phyloP scores from a whole-genome alignment of 2,113 vertebrate species.

The Tachysurus vachellii region DNA sequence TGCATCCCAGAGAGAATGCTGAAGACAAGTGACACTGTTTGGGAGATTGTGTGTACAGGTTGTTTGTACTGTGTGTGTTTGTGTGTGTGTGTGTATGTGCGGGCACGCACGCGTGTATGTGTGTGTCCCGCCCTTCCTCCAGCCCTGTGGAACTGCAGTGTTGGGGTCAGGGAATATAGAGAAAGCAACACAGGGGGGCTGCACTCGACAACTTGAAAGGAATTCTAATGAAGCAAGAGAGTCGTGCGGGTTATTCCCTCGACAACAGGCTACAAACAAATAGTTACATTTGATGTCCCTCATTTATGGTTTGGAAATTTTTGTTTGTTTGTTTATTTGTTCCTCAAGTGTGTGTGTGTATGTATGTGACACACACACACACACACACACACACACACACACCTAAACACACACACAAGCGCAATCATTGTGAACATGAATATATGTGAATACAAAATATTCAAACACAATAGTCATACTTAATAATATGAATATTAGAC shows the following conservation, averaged over 20 bases:
- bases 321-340: slow-evolving; percentile 43
- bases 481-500: neutral
- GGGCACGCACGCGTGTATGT: neutral
- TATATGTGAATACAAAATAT: neutral
- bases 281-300: slow-evolving; percentile 82
- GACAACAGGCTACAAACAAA: slow-evolving; percentile 82
- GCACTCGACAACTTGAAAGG: slow-evolving; percentile 79
- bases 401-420: too few relatives aligned
- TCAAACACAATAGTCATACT: neutral
- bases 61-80: slow-evolving; percentile 22
- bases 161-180: slow-evolving; percentile 77
- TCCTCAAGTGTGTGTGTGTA: slow-evolving; percentile 13
- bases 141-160: slow-evolving; percentile 69
- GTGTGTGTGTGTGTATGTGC: slow-evolving; percentile 1
- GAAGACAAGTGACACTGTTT: slow-evolving; percentile 70
- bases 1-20: slow-evolving; percentile 51
- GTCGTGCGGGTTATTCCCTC: slow-evolving; percentile 76
- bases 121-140: slow-evolving; percentile 69
- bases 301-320: slow-evolving; percentile 77
- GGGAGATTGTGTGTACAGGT: slow-evolving; percentile 61
- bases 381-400: too few relatives aligned
- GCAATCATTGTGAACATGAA: neutral
- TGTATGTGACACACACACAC: neutral
- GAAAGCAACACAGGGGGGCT: slow-evolving; percentile 75
- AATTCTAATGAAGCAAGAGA: slow-evolving; percentile 80